Conservation (phyloP, 2,113 vertebrate genomes). For the Scolopax mira region DNA sequence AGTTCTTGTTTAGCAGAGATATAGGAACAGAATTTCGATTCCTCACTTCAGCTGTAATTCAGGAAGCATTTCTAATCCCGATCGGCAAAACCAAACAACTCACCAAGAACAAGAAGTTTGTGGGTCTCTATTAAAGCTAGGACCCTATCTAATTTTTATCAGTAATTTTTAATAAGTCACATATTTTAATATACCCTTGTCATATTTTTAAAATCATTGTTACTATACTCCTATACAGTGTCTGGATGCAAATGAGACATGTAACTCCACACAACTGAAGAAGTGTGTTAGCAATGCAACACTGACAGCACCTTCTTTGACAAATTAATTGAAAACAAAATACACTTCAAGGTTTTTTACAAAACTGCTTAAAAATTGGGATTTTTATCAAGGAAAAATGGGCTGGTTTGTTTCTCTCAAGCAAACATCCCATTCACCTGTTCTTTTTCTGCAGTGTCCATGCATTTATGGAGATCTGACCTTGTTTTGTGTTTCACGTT, state of each 20-base stretch:
- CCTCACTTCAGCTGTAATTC: neutral
- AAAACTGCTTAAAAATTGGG: neutral
- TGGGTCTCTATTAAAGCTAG: neutral
- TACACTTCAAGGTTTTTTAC: neutral
- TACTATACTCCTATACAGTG: neutral
- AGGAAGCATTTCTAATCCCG: neutral
- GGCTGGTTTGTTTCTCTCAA: neutral
- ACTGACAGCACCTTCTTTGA: neutral
- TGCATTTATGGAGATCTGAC: neutral
- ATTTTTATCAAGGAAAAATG: neutral
- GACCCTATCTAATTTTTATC: neutral
- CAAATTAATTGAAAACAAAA: neutral
- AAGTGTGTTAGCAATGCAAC: neutral
- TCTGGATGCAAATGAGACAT: neutral
- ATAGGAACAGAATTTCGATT: neutral
- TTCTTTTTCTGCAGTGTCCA: neutral
- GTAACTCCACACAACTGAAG: neutral
- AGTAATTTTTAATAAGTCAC: neutral
- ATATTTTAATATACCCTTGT: neutral
- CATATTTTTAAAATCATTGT: neutral
- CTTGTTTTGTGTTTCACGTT: neutral
- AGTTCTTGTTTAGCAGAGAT: neutral
- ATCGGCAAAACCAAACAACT: neutral
- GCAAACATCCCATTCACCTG: neutral
- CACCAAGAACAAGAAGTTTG: neutral